Base-by-base conservation (phyloP, 2,113 vertebrate genomes). In the Diphyllodes magnificus region DNA sequence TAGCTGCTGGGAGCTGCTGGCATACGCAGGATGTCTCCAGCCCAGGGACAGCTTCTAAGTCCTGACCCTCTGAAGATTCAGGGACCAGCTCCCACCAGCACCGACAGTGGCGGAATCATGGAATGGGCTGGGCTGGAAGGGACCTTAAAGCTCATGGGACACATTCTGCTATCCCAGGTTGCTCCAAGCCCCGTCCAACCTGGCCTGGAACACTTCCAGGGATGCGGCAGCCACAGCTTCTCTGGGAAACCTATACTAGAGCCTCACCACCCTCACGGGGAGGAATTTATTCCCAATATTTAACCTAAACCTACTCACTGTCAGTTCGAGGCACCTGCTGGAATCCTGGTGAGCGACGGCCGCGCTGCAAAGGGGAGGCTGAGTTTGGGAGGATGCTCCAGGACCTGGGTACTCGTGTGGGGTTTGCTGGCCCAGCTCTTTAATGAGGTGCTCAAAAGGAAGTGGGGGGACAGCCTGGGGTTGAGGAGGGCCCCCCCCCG, bases 261-360 rank as follows among this genome's bases (percentile, higher is more conserved):
- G 27, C 27, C 42, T 72, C 4, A 1, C 37, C 37, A 44, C 18
- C 42, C 31, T 65, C 76, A 4, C 37, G 12, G 69, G 28, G 11
- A n/a, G 30, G 37, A 18, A 30, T 45, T 53, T 60, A 28, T 60
- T 53, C 69, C 31, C 28, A 19, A 3, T 53, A 40, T 68, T 75
- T 51, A 8, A 51, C 39, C 69, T n/a, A 21, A 82, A 45, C 11
- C 39, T 11, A 8, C 40, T 50, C 76, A 10, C 50, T 45, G 20
- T 12, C 60, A 45, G 19, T 13, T 44, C 0, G 1, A 66, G 69
- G 53, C 47, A 17, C 66, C 9, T 12, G 21, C 37, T 4, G 2
- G 37, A 44, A 7, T 35, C 68, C 81, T 3, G 5, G 28, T 17
- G 75, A 72, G 59, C 0, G 0, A 2, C 0, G 0, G 9, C 40